Evolutionary conservation across 2,113 vertebrate species (phyloP).

Genomic region (Falcunculus frontatus): DNA sequence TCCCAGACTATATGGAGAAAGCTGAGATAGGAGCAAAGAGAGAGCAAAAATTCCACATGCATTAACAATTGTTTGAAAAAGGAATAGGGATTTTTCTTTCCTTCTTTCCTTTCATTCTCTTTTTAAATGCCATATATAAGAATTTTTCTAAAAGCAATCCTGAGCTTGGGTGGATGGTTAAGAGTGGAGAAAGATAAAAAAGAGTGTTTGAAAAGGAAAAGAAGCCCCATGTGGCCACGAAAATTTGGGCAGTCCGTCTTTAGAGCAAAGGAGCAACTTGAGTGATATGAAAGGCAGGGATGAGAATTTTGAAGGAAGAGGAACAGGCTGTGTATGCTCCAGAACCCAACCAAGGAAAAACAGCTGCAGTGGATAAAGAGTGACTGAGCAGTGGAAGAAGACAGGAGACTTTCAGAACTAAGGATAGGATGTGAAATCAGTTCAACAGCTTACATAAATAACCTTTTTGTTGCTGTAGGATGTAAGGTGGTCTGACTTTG

Average conservation of each 20-base stretch:
- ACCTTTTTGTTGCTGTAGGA: slow-evolving; percentile 74
- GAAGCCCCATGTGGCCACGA: neutral
- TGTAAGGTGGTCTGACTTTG: slow-evolving; percentile 90
- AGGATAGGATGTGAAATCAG: neutral
- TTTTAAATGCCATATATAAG: neutral
- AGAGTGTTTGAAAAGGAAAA: neutral
- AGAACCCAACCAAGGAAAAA: neutral
- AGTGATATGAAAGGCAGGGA: neutral
- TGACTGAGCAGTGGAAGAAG: neutral
- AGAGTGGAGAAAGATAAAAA: neutral
- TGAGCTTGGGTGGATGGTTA: neutral
- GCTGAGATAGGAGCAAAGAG: neutral
- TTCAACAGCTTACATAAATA: neutral
- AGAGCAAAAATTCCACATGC: neutral
- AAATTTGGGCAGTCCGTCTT: neutral
- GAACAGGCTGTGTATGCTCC: neutral
- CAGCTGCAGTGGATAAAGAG: neutral
- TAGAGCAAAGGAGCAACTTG: neutral
- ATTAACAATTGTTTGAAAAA: neutral
- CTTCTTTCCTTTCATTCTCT: neutral
- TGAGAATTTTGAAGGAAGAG: neutral
- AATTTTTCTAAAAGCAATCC: neutral
- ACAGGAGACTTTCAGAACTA: neutral
- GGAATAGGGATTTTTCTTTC: neutral
- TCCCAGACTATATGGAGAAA: neutral